Evolutionary conservation across 2,888 invertebrate genomes (phyloP).

Genomic region (Ectemnius cavifrons): DNA sequence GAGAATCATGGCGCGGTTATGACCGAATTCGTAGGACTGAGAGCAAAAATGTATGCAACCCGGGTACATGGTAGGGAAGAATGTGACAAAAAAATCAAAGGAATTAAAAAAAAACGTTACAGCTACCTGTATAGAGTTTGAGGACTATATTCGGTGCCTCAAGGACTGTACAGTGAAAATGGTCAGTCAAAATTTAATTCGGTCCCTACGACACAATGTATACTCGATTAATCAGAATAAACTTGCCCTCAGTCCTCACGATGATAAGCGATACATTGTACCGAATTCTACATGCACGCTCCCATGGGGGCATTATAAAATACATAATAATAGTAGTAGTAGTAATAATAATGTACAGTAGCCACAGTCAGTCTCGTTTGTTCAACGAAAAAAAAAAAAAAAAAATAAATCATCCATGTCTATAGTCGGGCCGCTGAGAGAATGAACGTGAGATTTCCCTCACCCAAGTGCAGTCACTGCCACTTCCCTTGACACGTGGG

Average conservation of each 20-base stretch:
- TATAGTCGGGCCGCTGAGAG: too few species aligned
- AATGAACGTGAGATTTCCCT: too few species aligned
- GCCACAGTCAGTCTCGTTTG: too few species aligned
- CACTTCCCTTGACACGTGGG: too few species aligned
- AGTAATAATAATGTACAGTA: neutral
- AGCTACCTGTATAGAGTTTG: conserved; percentile 21
- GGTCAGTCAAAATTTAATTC: conserved; percentile 8
- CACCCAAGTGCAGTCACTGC: too few species aligned
- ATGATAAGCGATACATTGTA: conserved; percentile 23
- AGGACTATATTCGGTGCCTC: conserved; percentile 39
- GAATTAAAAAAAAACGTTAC: conserved; percentile 33
- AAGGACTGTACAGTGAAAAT: neutral
- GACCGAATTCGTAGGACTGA: conserved; percentile 65
- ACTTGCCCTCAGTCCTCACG: conserved; percentile 26
- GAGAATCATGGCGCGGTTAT: conserved; percentile 63
- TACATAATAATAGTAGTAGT: neutral
- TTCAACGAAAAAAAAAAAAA: too few species aligned
- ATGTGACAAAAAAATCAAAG: too few species aligned
- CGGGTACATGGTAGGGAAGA: conserved; percentile 15
- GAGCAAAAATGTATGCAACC: conserved; percentile 61
- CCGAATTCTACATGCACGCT: conserved; percentile 17
- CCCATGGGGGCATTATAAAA: conserved; percentile 26
- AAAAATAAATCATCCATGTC: too few species aligned
- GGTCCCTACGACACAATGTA: conserved; percentile 8
- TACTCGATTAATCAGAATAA: conserved; percentile 14